Evolutionary conservation across 2,113 vertebrate genomes (phyloP).

Genomic region (Gymnarchus niloticus): DNA sequence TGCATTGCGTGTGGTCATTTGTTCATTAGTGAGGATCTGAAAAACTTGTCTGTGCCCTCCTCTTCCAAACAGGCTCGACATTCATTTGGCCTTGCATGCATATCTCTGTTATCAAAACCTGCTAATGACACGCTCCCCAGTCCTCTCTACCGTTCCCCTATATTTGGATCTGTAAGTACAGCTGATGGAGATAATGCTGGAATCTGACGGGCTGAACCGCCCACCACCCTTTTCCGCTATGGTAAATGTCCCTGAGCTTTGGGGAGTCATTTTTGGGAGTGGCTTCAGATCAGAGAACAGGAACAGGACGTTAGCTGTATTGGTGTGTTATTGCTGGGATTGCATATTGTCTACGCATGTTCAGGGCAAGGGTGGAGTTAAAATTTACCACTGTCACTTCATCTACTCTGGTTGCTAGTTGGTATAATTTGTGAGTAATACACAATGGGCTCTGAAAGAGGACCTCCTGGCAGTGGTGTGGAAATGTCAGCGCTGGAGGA

Average conservation of each 20-base stretch:
- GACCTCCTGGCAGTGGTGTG: background rate
- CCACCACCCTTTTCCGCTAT: background rate
- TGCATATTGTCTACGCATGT: background rate
- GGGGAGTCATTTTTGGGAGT: background rate
- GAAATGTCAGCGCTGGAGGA: slow-evolving; percentile 29
- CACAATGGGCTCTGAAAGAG: slow-evolving; percentile 23
- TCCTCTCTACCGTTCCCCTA: slow-evolving; percentile 31
- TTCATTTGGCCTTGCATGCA: slow-evolving; percentile 23
- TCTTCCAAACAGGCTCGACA: slow-evolving; percentile 6
- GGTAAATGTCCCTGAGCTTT: background rate
- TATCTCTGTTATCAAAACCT: slow-evolving; percentile 44
- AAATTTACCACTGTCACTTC: background rate
- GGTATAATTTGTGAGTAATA: background rate
- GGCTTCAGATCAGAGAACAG: too few species aligned
- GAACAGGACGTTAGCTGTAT: background rate
- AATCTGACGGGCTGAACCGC: slow-evolving; percentile 30
- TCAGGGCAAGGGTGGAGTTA: background rate
- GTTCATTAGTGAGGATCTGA: background rate
- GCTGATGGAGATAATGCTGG: slow-evolving; percentile 35
- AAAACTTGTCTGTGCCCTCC: slow-evolving; percentile 3
- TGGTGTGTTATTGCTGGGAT: background rate
- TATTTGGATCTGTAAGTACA: slow-evolving; percentile 40
- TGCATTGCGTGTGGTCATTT: background rate
- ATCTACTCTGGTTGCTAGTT: background rate
- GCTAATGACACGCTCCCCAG: slow-evolving; percentile 21